phyloP scores from a whole-genome alignment of 2,113 vertebrate genomes.

The Lonchura striata region DNA sequence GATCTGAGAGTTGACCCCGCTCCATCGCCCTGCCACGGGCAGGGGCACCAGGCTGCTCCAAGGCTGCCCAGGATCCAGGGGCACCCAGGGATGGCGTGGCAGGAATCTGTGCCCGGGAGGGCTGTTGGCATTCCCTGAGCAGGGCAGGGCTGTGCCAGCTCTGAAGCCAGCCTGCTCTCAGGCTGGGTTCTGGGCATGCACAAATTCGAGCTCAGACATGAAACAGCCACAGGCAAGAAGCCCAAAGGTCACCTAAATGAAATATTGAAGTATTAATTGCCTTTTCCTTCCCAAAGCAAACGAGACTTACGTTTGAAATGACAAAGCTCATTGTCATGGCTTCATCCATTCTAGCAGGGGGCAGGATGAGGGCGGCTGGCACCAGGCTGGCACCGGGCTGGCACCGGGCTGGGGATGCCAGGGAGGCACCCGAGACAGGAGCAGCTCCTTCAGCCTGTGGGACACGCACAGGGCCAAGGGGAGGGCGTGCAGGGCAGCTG shows the following conservation, averaged over 20 bases:
- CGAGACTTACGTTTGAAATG: conserved; percentile 46
- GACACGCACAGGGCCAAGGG: background rate
- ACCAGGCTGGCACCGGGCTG: background rate
- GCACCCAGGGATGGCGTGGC: background rate
- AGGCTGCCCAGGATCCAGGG: background rate
- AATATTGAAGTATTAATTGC: conserved; percentile 40
- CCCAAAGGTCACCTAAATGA: background rate
- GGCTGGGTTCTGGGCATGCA: background rate
- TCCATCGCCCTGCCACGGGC: background rate
- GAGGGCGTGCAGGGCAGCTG: background rate
- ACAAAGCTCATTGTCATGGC: conserved; percentile 34
- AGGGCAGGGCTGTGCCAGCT: background rate
- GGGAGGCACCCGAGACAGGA: background rate
- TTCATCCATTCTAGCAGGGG: conserved; percentile 18
- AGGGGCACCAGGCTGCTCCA: background rate
- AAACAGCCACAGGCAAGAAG: background rate
- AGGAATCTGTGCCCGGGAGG: background rate
- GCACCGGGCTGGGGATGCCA: background rate
- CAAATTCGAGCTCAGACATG: background rate
- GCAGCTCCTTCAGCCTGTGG: background rate
- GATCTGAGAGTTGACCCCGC: too few species aligned
- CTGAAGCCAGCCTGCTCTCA: background rate
- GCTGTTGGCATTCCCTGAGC: fast-evolving
- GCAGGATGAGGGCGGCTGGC: too few species aligned
- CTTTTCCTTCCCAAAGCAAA: conserved; percentile 59